Base-by-base conservation (phyloP, 2,888 invertebrate species). In the Augochlorella aurata region DNA sequence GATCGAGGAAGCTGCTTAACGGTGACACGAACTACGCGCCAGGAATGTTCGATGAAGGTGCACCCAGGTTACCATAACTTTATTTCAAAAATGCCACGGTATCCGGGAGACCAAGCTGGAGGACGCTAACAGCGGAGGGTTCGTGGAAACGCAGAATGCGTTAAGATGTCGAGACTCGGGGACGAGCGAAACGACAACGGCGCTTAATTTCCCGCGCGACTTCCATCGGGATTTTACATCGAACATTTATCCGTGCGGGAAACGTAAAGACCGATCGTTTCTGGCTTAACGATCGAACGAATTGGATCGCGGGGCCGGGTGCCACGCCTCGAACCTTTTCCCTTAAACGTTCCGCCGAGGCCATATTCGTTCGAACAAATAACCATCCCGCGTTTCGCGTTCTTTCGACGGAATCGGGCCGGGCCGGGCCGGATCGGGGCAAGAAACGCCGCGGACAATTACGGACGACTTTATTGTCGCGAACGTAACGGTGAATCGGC, bases 391-490 rank as follows among this genome's bases (percentile, higher is more conserved):
- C 14, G 52, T 76, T 49, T 69, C 47, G 47, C 69, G 54, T n/a
- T 63, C 68, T 44, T 61, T 68, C 45, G 50, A 21, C 45, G n/a
- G 18, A 8, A 47, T 52, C 52, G 65, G 10, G 49, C 49, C 52
- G 54, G 3, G 21, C 10, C 58, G 45, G 12, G 38, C 8, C 38
- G 8, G 61, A 7, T 10, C 21, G 47, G 14, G 8, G 38, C 68
- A 71, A 81, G 82, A 82, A 82, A 82, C 63, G 67, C 70, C 47
- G 71, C 44, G 70, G 71, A 76, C 82, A 77, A 82, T 82, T 77
- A 77, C 73, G 65, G 77, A 82, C 83, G 77, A 82, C 77, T 82
- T 82, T 82, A 81, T 81, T 49, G 81, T 75, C 65, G 69, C 49
- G 50, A 66, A 67, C 67, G 14, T 81, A 81, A 81, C 81, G 81